Conservation (phyloP, 1,140 invertebrate genomes). For the Aradophagus sp. region DNA sequence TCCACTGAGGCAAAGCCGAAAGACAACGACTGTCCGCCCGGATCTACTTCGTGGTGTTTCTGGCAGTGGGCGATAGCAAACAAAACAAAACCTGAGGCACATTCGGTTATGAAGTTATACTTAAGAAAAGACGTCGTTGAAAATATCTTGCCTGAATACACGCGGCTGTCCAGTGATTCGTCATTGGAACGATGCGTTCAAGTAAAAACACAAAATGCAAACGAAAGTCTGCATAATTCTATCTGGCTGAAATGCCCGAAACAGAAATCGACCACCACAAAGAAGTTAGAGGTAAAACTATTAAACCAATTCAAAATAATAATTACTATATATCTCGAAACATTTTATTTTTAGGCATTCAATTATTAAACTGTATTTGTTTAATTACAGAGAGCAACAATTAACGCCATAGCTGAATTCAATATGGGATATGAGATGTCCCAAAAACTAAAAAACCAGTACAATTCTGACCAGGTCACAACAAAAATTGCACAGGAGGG, state of each 20-base stretch:
- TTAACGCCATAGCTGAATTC: conserved; percentile 16
- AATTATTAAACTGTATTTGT: too few species aligned
- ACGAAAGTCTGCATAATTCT: conserved; percentile 20
- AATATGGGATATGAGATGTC: conserved; percentile 9
- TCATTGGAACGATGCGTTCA: conserved; percentile 13
- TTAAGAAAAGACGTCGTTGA: conserved; percentile 5
- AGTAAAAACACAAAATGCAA: conserved; percentile 21
- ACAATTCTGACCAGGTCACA: background rate
- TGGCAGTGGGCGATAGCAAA: conserved; percentile 9
- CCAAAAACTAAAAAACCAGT: conserved; percentile 6
- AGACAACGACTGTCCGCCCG: conserved; percentile 5
- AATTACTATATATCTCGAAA: conserved; percentile 4
- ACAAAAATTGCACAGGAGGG: conserved; percentile 1
- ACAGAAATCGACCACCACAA: conserved; percentile 15
- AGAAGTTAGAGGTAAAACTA: conserved; percentile 16
- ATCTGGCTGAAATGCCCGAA: conserved; percentile 34
- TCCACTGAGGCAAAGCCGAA: conserved; percentile 14
- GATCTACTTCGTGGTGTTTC: conserved; percentile 16
- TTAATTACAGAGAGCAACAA: conserved; percentile 16
- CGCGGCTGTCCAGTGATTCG: background rate
- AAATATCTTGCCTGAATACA: conserved; percentile 19
- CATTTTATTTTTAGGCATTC: conserved; percentile 6
- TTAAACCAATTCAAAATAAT: conserved; percentile 3
- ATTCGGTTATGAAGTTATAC: conserved; percentile 10
- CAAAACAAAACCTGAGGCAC: background rate